These are phyloP conservation scores for Sebastes minor DNA, from an alignment of 2,797 vertebrate species.

Conservation along the genomic window DNA sequence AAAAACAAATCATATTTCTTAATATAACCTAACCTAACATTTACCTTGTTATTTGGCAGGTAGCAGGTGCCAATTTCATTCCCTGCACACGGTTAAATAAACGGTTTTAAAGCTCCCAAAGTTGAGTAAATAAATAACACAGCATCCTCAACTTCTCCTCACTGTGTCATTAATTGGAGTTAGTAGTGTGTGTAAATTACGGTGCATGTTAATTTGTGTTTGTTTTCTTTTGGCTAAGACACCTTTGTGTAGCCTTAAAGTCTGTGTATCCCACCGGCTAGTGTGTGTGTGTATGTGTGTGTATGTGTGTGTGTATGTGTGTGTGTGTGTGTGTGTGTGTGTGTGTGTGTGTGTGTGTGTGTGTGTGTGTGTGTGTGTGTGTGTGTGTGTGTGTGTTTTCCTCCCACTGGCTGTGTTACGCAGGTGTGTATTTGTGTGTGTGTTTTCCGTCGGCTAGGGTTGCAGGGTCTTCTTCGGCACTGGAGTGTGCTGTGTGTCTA, in stretches of 20 bases:
- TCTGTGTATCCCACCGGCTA: slow-evolving; percentile 25
- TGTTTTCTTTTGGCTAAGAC: slow-evolving; percentile 13
- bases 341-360: slow-evolving; percentile 20
- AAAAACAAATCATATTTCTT: no score
- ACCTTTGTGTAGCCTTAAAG: slow-evolving; percentile 11
- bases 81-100: neutral
- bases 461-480: slow-evolving; percentile 55
- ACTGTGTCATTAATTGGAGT: neutral
- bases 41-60: no score
- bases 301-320: no score
- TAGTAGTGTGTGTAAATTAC: neutral
- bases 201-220: neutral
- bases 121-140: neutral
- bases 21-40: no score
- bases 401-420: slow-evolving; percentile 19
- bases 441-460: slow-evolving; percentile 59
- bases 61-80: no score
- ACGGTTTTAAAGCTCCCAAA: neutral
- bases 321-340: slow-evolving; percentile 27
- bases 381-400: neutral
- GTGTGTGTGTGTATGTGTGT: neutral
- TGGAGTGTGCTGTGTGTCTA: slow-evolving; percentile 82
- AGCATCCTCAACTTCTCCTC: neutral
- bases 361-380: neutral
- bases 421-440: slow-evolving; percentile 36